Evolutionary conservation across 2,888 invertebrate genomes (phyloP), one percentile per base, ranked within the genome.

Genomic region (Drosophila diplacantha): DNA sequence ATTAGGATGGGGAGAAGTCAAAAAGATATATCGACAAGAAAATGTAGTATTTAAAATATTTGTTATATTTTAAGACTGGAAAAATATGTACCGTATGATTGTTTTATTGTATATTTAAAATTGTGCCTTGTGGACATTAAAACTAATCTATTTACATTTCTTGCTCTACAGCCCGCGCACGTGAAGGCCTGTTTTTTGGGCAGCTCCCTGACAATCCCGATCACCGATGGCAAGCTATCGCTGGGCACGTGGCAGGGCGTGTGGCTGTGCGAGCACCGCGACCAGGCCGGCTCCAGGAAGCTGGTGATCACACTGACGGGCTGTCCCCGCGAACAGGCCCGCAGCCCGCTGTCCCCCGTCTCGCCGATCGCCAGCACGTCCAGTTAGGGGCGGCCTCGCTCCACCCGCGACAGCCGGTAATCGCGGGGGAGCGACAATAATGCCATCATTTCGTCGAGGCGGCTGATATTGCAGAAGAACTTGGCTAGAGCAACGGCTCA

Each of bases 191-290:
- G 97, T 89, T 96, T 98, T 89, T 91, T 98, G 86, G 98, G 98
- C 82, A 96, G 97, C 74, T 96, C 96, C 76, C 90, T 98, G 87
- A 97, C 96, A 85, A 95, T 98, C 88, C 98, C 98, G 75, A 96
- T 98, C 88, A 96, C 97, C 77, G 96, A 98, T 86, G 98, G 98
- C 83, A 96, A 96, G 89, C 90, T 98, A 85, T 96, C 96, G 87
- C 91, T 98, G 85, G 98, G 98, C 81, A 97, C 96, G 84, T 98
- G 98, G 98, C 98, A 98, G 90, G 98, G 98, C 72, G 94, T 98
- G 75, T 98, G 98, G 98, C 92, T 98, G 83, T 98, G 98, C 90
- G 98, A 98, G 90, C 98, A 98, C 90, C 93, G 98, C 87, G 96
- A 98, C 91, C 95, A 95, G 88, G 97, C 97, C 80, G 96, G 97